A percentile compares a stretch with the other conserved stretches of the same genome.
These are phyloP conservation scores for Condylostylus longicornis DNA, from an alignment of 1,140 invertebrate species.

Conservation along the genomic window DNA sequence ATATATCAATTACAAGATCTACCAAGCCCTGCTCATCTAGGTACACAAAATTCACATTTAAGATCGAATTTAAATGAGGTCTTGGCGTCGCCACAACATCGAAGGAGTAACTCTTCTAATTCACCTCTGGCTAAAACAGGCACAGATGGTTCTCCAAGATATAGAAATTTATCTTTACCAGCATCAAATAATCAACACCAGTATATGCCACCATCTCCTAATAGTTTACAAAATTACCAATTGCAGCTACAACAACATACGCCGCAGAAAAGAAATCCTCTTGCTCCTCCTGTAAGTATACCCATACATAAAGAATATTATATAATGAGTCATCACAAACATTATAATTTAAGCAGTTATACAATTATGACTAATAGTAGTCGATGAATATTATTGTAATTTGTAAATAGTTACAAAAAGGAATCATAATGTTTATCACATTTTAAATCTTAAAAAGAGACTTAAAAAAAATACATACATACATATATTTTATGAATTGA, in stretches of 20 bases:
- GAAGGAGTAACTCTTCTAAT: conserved; percentile 12
- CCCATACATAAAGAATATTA: conserved; percentile 17
- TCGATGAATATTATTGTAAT: not conserved
- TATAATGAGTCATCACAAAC: not conserved
- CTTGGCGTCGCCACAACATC: conserved; percentile 19
- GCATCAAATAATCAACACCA: conserved; percentile 14
- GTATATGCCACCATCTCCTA: conserved; percentile 8
- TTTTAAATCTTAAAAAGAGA: not conserved
- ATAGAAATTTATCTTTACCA: conserved; percentile 19
- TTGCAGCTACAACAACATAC: conserved; percentile 19
- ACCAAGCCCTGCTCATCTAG: conserved; percentile 5
- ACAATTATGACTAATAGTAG: not conserved
- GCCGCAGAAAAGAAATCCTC: too few species aligned
- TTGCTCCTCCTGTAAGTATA: too few species aligned
- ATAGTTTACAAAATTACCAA: conserved; percentile 12
- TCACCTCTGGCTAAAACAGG: conserved; percentile 8
- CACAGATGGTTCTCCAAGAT: conserved; percentile 9
- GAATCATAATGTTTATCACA: not conserved
- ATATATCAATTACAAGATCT: conserved; percentile 24
- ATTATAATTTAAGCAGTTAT: not conserved
- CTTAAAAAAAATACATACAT: too few species aligned
- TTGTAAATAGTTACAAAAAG: not conserved
- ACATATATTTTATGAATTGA: not conserved
- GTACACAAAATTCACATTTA: conserved; percentile 3
- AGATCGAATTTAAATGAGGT: conserved; percentile 1